Conservation (phyloP, 2,797 vertebrate genomes). For the Halcyon badia region DNA sequence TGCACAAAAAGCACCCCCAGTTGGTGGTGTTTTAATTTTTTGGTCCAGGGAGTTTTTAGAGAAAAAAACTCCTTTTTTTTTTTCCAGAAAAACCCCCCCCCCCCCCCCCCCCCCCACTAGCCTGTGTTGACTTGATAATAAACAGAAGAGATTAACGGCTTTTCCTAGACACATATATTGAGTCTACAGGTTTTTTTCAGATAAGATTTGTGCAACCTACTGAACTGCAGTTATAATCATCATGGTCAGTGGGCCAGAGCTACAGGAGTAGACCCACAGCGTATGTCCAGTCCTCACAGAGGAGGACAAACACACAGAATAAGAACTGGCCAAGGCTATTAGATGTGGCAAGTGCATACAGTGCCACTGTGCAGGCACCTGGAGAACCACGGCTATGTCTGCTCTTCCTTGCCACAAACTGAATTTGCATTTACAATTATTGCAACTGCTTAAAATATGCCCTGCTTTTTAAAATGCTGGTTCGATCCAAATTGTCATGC, state of each 20-base stretch:
- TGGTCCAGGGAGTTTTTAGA: no score
- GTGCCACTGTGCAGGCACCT: no score
- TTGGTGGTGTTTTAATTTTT: no score
- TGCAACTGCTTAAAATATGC: neutral
- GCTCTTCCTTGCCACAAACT: neutral
- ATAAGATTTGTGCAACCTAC: neutral
- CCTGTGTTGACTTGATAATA: neutral
- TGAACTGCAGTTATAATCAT: neutral
- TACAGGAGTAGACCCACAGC: accelerated
- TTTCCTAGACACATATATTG: neutral
- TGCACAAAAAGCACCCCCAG: no score
- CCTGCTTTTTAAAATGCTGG: neutral
- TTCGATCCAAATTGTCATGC: neutral
- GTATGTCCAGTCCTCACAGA: neutral
- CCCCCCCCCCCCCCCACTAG: no score
- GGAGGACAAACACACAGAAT: neutral
- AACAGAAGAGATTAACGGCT: neutral
- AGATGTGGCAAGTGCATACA: accelerated
- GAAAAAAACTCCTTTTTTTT: no score
- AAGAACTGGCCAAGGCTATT: neutral
- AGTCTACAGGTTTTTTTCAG: neutral
- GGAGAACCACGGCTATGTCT: accelerated
- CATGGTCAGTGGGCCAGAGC: neutral
- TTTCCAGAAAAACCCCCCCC: no score
- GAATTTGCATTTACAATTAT: neutral